These are phyloP conservation scores for human (Homo sapiens) DNA, from an alignment of 2,113 vertebrate genomes.

Conservation along the genomic window GRCh38 chr6:151877001-151877500, in stretches of 20 bases:
- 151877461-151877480: background rate
- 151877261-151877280: background rate
- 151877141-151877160: too few relatives aligned
- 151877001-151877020: background rate
- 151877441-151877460: background rate
- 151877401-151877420: background rate
- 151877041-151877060: background rate
- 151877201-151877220: too few relatives aligned
- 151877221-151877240: too few relatives aligned
- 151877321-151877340: background rate
- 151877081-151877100: background rate
- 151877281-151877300: background rate
- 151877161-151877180: too few relatives aligned
- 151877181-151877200: too few relatives aligned
- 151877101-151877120: background rate
- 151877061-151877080: background rate
- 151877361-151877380: background rate
- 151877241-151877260: background rate
- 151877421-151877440: background rate
- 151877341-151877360: slow-evolving; percentile 12
- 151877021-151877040: background rate
- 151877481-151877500: background rate
- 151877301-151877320: background rate
- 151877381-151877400: slow-evolving; percentile 29
- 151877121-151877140: too few relatives aligned